Conservation (phyloP, 92 coral and sea anemone species). For the Porites rus region DNA sequence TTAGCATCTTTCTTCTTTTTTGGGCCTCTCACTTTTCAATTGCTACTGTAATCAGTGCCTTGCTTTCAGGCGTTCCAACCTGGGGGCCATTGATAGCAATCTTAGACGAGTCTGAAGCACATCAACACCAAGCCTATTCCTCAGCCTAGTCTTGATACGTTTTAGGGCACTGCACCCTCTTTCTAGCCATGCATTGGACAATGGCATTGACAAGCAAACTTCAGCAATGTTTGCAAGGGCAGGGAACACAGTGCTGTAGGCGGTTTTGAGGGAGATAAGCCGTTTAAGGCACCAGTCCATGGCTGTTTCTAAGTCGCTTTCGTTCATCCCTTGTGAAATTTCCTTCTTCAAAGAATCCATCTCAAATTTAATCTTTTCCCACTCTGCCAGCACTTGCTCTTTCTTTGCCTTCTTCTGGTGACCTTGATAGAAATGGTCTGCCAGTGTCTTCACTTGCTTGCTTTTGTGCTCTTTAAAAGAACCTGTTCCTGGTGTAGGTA, state of each 20-base stretch:
- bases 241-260: constrained; percentile 17
- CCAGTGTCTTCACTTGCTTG: constrained; percentile 38
- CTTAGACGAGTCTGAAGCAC: constrained; percentile 50
- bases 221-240: constrained; percentile 20
- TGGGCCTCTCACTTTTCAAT: constrained; percentile 34
- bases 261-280: background rate
- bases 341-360: constrained; percentile 24
- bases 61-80: constrained; percentile 39
- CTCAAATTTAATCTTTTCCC: background rate
- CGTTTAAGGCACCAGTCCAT: constrained; percentile 9
- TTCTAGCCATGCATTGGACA: constrained; percentile 1
- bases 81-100: constrained; percentile 41
- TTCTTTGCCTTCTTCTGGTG: too few species aligned
- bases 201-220: constrained; percentile 31
- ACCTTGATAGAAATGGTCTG: constrained; percentile 28
- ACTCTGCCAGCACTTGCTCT: background rate
- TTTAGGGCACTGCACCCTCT: background rate
- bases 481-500: constrained; percentile 47
- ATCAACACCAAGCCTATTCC: constrained; percentile 27
- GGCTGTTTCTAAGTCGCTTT: constrained; percentile 4
- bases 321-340: constrained; percentile 25
- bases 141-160: background rate
- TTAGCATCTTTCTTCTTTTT: constrained; percentile 32
- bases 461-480: constrained; percentile 47
- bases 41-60: constrained; percentile 37